Evolutionary conservation across 1,140 invertebrate species (phyloP).

Genomic region (Caenorhabditis tropicalis): DNA sequence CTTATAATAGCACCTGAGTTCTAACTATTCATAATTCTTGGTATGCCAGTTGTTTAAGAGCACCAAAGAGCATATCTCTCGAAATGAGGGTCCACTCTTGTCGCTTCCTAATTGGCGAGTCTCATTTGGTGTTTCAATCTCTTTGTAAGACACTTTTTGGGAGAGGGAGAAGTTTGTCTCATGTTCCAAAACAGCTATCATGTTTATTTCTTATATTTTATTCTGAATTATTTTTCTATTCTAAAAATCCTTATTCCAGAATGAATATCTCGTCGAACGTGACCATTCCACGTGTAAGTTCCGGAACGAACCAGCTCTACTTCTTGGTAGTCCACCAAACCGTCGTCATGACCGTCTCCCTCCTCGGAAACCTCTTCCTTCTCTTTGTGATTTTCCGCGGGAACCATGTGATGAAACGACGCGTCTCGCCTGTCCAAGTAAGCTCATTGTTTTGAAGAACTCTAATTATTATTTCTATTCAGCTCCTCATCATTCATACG

Average conservation of each 20-base stretch:
- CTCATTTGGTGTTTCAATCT: too few relatives aligned
- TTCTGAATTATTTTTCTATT: too few relatives aligned
- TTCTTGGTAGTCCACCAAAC: slow-evolving; percentile 54
- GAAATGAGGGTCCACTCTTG: too few relatives aligned
- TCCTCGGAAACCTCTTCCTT: slow-evolving; percentile 67
- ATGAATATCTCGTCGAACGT: not conserved
- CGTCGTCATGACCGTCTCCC: slow-evolving; percentile 61
- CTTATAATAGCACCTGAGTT: too few relatives aligned
- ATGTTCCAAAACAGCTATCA: too few relatives aligned
- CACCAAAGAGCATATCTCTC: too few relatives aligned
- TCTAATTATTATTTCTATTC: slow-evolving; percentile 50
- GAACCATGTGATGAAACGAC: slow-evolving; percentile 58
- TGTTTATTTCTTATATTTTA: too few relatives aligned
- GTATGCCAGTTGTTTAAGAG: too few relatives aligned
- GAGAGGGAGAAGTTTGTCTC: too few relatives aligned
- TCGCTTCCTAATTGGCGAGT: too few relatives aligned
- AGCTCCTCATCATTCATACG: slow-evolving; percentile 72
- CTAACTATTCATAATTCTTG: too few relatives aligned
- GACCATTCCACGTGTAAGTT: not conserved
- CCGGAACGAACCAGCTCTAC: not conserved
- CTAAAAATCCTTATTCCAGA: not conserved
- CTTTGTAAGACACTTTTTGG: too few relatives aligned
- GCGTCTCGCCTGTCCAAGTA: slow-evolving; percentile 68
- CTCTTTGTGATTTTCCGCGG: slow-evolving; percentile 67
- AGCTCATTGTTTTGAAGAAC: not conserved